phyloP scores from a whole-genome alignment of 2,797 vertebrate genomes.

The Syngnathus acus region DNA sequence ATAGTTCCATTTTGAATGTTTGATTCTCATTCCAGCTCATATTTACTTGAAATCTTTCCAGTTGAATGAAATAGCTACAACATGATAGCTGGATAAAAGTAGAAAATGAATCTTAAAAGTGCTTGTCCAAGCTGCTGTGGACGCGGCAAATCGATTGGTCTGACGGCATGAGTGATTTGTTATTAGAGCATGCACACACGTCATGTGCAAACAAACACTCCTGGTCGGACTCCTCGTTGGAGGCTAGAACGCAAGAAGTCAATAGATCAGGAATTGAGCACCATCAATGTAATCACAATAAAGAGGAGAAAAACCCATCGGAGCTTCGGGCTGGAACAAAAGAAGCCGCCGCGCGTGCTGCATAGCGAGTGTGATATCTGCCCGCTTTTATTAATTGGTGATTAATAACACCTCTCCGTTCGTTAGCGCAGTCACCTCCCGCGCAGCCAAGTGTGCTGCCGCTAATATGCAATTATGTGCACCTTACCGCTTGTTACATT shows the following conservation, averaged over 20 bases:
- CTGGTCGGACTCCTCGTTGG: constrained; percentile 27
- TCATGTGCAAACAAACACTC: constrained; percentile 63
- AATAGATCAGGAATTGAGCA: constrained; percentile 49
- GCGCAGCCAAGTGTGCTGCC: constrained; percentile 85
- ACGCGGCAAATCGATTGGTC: constrained; percentile 45
- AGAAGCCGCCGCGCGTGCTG: constrained; percentile 57
- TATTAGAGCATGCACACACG: constrained; percentile 53
- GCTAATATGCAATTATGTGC: constrained; percentile 84
- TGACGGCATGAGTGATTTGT: constrained; percentile 42
- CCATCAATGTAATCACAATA: constrained; percentile 61
- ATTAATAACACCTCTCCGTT: constrained; percentile 96
- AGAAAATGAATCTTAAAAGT: not conserved
- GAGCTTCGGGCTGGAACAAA: constrained; percentile 63
- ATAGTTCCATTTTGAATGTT: not conserved
- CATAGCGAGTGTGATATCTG: constrained; percentile 64
- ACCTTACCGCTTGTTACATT: constrained; percentile 91
- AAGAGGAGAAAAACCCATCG: constrained; percentile 60
- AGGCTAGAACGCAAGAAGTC: constrained; percentile 60
- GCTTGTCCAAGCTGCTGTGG: not conserved
- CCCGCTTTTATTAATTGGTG: constrained; percentile 88
- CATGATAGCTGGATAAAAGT: not conserved
- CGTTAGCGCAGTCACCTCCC: constrained; percentile 94
- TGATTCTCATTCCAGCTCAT: not conserved
- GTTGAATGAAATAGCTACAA: not conserved
- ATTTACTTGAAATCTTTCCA: not conserved